Conservation (phyloP, 2,797 vertebrate genomes). For the Fratercula arctica region DNA sequence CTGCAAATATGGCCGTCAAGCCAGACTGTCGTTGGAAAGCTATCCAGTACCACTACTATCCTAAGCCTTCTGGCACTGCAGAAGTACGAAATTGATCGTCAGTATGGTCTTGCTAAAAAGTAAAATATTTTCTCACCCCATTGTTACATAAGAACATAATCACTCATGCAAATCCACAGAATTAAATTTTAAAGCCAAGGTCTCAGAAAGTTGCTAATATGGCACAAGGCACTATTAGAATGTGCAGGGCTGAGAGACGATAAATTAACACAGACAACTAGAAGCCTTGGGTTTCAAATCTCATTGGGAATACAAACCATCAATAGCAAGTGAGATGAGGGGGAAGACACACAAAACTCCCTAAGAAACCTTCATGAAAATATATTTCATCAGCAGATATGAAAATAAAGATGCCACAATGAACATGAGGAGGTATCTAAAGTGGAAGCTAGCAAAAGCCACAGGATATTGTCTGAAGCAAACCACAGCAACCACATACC, state of each 20-base stretch:
- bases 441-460: not conserved
- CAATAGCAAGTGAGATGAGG: not conserved
- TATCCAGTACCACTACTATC: not conserved
- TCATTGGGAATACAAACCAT: constrained; percentile 1
- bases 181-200: not conserved
- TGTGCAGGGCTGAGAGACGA: not conserved
- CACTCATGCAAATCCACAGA: not conserved
- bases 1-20: not conserved
- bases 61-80: not conserved
- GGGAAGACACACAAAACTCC: not conserved
- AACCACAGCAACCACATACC: not conserved
- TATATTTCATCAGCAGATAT: not conserved
- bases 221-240: accelerated
- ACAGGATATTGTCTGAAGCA: not conserved
- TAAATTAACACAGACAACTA: not conserved
- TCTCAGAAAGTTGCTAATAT: not conserved
- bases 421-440: not conserved
- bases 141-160: not conserved
- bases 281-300: not conserved
- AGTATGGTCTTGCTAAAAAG: not conserved
- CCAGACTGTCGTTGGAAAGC: not conserved
- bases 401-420: not conserved
- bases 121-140: not conserved
- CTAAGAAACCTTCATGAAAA: not conserved
- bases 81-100: not conserved